Evolutionary conservation across 2,888 invertebrate species (phyloP), one percentile per base, ranked within the genome.

Genomic region (Amaurobius ferox): DNA sequence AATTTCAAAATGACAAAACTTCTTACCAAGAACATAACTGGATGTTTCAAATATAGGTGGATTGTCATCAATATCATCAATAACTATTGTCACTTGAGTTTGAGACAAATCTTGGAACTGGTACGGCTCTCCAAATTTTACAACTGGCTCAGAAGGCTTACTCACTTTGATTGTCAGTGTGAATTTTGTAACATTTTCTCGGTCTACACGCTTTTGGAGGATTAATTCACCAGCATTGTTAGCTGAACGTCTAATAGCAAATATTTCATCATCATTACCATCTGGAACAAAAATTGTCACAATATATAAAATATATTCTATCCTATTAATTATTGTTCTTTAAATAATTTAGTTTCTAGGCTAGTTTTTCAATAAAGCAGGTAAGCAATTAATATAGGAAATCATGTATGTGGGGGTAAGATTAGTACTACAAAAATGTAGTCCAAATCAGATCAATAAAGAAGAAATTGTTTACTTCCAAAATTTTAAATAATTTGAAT

Each of bases 1-100:
- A 35, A 11, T 7, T 35, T 5, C 35, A 11, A 7, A 7, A 35
- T 7, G 6, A 44, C 16, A 44, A 26, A 16, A 26, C 6, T 28
- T 26, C 88, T 89, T 87, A 91, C 91, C 95, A 6, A 95, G 92
- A 0, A 95, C 95, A 86, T 94, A 91, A 62, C 93, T 93, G 87
- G 94, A 93, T 1, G 93, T 92, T 29, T 92, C 93, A 87, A 96
- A 96, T 88, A 93, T 92, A 0, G 95, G 95, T 40, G 94, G 91
- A 90, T 96, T 95, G 89, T 96, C 96, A 89, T 96, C 95, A 23
- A 95, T 93, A 88, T 96, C 96, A 1, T 93, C 88, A 0, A 96
- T 92, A 90, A 93, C 93, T 0, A 96, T 92, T 0, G 93, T 90
- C 0, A 95, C 92, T 90, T 94, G 94, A 2, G 94, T 92, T 91